Base-by-base conservation (phyloP, 2,888 invertebrate species). In the Cephus rjabovi region DNA sequence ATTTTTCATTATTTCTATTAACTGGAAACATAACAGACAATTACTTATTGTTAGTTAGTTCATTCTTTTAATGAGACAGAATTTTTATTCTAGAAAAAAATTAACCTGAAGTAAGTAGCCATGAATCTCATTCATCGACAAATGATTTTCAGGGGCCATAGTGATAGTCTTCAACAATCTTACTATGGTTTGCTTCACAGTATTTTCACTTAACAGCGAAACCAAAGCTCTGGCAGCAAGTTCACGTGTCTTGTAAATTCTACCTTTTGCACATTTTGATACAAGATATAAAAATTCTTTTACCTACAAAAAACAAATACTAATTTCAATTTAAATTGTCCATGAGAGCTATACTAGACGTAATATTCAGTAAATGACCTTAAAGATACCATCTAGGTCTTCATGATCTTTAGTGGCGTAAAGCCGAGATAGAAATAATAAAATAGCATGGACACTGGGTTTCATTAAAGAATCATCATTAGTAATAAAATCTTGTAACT, bases 381-480 rank as follows among this genome's bases (percentile, higher is more conserved):
- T 69, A 75, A 75, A 82, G 76, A 79, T 84, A 95, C 96, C 93
- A 95, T 95, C 76, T 95, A 92, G 85, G 94, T 94, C 95, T 87
- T 97, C 96, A 11, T 79, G 80, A 75, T 95, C 92, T 1, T 95
- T 93, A 0, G 96, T 95, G 0, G 97, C 96, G 91, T 96, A 96
- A 6, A 98, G 93, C 56, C 97, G 93, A 2, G 95, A 95, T 76
- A 98, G 92, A 79, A 98, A 92, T 86, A 97, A 91, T 81, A 98
- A 92, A 73, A 96, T 93, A 0, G 97, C 96, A 92, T 96, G 96
- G 80, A 97, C 91, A 9, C 95, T 93, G 0, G 95, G 94, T 80
- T 95, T 94, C 77, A 92, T 91, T 12, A 91, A 90, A 82, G 90
- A 91, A 81, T 91, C 89, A 87, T 86, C 92, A 40, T 84, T 82